phyloP scores from a whole-genome alignment of 1,140 invertebrate species.

The Drosophila azteca region DNA sequence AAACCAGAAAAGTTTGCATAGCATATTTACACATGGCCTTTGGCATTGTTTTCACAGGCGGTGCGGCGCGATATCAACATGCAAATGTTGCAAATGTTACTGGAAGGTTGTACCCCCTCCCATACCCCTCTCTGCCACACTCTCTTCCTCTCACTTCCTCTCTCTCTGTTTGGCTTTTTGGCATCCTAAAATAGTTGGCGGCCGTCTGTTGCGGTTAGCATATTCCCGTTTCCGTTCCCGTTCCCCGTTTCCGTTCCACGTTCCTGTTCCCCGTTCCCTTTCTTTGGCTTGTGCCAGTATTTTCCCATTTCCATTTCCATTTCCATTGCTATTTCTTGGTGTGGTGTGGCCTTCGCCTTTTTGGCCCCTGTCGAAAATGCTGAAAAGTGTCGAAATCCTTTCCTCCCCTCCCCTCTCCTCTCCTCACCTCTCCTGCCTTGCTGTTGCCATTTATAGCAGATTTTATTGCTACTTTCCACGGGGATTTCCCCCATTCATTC shows the following conservation, averaged over 20 bases:
- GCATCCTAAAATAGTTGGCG: conserved; percentile 77
- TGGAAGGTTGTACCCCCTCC: too few species aligned
- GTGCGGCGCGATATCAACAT: conserved; percentile 53
- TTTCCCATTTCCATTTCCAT: conserved; percentile 57
- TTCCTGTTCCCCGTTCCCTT: too few species aligned
- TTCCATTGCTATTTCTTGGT: conserved; percentile 24
- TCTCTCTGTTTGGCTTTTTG: conserved; percentile 51
- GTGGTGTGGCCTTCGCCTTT: conserved; percentile 5
- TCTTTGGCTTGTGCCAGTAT: too few species aligned
- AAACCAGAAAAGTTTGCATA: conserved; percentile 57
- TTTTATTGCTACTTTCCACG: conserved; percentile 67
- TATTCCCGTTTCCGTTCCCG: conserved; percentile 48
- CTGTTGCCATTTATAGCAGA: conserved; percentile 65
- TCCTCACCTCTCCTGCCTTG: conserved; percentile 33
- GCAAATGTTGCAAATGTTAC: conserved; percentile 21
- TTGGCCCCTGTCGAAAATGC: conserved; percentile 64
- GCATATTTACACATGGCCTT: conserved; percentile 78
- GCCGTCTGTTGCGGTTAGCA: conserved; percentile 75
- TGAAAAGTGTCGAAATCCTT: conserved; percentile 34
- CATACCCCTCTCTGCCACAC: too few species aligned
- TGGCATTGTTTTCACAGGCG: conserved; percentile 71
- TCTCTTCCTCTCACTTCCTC: background rate
- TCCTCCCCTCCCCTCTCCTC: conserved; percentile 11
- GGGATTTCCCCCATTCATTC: conserved; percentile 37
- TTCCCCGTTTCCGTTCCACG: too few species aligned